These are phyloP conservation scores for Oscheius sp. DNA, from an alignment of 2,888 invertebrate species.

Conservation along the genomic window DNA sequence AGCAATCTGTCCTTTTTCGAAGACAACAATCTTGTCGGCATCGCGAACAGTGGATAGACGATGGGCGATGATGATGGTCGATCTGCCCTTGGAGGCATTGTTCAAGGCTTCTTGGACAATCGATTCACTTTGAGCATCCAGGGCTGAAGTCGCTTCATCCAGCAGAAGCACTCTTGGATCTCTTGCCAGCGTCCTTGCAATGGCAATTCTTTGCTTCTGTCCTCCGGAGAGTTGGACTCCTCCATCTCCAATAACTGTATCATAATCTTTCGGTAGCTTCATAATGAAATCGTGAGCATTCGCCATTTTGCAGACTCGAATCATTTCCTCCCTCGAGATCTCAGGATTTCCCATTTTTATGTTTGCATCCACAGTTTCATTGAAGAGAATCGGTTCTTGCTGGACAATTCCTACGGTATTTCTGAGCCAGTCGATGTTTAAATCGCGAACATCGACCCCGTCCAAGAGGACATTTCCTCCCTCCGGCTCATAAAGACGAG, in stretches of 20 bases:
- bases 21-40: constrained; percentile 64
- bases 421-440: constrained; percentile 58
- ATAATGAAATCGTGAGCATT: constrained; percentile 65
- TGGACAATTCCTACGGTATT: constrained; percentile 61
- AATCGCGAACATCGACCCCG: constrained; percentile 49
- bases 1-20: constrained; percentile 61
- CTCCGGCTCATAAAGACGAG: constrained; percentile 51
- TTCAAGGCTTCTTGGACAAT: constrained; percentile 76
- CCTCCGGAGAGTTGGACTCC: constrained; percentile 66
- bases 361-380: constrained; percentile 58
- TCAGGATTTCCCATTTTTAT: constrained; percentile 51
- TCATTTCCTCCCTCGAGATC: constrained; percentile 50
- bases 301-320: constrained; percentile 60
- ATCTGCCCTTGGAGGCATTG: constrained; percentile 57
- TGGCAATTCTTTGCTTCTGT: constrained; percentile 63
- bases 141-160: constrained; percentile 76
- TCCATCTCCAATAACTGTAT: constrained; percentile 65
- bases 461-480: constrained; percentile 52
- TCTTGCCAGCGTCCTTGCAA: constrained; percentile 57
- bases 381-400: constrained; percentile 65
- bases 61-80: constrained; percentile 65
- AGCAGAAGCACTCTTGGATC: constrained; percentile 72
- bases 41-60: constrained; percentile 63
- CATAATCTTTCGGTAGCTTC: constrained; percentile 60
- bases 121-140: constrained; percentile 82